phyloP scores from a whole-genome alignment of 92 coral and sea anemone genomes.

The Plumapathes pennacea region DNA sequence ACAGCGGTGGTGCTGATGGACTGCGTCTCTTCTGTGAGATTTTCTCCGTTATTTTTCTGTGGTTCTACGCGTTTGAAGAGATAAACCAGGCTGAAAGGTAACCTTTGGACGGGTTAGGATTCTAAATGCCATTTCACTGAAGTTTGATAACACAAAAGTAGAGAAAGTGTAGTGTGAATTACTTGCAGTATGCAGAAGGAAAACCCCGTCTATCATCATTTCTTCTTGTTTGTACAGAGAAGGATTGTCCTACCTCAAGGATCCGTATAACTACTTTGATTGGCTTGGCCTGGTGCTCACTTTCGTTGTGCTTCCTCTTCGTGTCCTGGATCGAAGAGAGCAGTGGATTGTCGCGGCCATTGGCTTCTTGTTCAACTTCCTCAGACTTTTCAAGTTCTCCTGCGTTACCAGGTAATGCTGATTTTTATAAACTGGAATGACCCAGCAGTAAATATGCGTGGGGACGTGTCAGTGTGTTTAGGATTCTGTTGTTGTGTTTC shows the following conservation, averaged over 20 bases:
- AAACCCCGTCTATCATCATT: background rate
- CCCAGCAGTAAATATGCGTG: background rate
- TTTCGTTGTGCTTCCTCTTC: slow-evolving; percentile 74
- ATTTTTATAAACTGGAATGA: too few species aligned
- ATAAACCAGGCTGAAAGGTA: slow-evolving; percentile 75
- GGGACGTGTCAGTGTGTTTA: background rate
- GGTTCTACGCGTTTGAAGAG: slow-evolving; percentile 76
- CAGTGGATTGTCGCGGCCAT: slow-evolving; percentile 86
- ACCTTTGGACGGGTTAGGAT: too few species aligned
- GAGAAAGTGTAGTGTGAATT: background rate
- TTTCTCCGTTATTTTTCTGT: slow-evolving; percentile 53
- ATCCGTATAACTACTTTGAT: slow-evolving; percentile 81
- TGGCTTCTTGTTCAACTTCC: slow-evolving; percentile 83
- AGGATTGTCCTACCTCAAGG: slow-evolving; percentile 58
- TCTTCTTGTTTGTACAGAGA: slow-evolving; percentile 44
- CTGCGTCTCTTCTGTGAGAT: slow-evolving; percentile 85
- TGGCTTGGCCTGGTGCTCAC: slow-evolving; percentile 86
- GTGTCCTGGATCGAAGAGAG: slow-evolving; percentile 48
- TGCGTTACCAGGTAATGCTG: slow-evolving; percentile 75
- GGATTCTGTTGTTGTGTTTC: background rate
- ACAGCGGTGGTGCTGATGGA: slow-evolving; percentile 67
- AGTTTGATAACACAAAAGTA: background rate
- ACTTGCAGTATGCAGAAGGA: background rate
- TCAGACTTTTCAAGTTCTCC: slow-evolving; percentile 83
- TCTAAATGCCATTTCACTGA: too few species aligned